These are phyloP conservation scores for Leptinotarsa rubiginosa DNA, from an alignment of 2,888 invertebrate genomes.

Conservation along the genomic window DNA sequence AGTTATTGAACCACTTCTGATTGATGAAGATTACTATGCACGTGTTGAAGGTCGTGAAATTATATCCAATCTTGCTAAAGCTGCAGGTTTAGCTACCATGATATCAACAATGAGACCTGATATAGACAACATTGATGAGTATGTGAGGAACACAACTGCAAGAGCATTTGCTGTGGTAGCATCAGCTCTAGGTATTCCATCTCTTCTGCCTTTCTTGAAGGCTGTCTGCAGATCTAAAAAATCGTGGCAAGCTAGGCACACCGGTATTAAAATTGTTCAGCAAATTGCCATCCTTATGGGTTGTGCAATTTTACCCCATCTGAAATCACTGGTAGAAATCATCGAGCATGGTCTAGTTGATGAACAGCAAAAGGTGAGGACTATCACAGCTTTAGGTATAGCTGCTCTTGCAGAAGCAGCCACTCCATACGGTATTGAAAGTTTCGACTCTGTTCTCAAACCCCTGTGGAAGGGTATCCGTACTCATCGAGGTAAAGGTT, in stretches of 20 bases:
- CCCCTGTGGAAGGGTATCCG: conserved; percentile 99
- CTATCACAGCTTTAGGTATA: conserved; percentile 97
- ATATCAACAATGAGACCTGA: conserved; percentile 99
- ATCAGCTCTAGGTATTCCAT: conserved; percentile 97
- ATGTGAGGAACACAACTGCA: conserved; percentile 99
- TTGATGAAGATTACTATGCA: conserved; percentile 99
- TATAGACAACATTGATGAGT: conserved; percentile 99
- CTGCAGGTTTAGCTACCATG: conserved; percentile 99
- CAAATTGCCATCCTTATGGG: conserved; percentile 99
- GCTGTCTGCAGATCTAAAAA: conserved; percentile 99
- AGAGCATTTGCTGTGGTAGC: conserved; percentile 99
- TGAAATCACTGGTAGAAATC: conserved; percentile 98
- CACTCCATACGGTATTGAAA: conserved; percentile 99
- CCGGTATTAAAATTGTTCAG: conserved; percentile 99
- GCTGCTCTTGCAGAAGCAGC: conserved; percentile 99
- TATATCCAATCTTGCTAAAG: conserved; percentile 98
- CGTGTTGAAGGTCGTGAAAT: conserved; percentile 98
- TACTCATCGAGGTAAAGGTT: conserved; percentile 89
- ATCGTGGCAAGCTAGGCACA: conserved; percentile 98
- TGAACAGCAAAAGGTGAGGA: conserved; percentile 96
- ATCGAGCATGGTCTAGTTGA: conserved; percentile 98
- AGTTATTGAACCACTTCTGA: conserved; percentile 97
- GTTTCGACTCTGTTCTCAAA: conserved; percentile 98
- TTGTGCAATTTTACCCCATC: conserved; percentile 97
- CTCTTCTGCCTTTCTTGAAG: conserved; percentile 96